Conservation (phyloP, 1,140 invertebrate species). For the Trichogramma pretiosum region DNA sequence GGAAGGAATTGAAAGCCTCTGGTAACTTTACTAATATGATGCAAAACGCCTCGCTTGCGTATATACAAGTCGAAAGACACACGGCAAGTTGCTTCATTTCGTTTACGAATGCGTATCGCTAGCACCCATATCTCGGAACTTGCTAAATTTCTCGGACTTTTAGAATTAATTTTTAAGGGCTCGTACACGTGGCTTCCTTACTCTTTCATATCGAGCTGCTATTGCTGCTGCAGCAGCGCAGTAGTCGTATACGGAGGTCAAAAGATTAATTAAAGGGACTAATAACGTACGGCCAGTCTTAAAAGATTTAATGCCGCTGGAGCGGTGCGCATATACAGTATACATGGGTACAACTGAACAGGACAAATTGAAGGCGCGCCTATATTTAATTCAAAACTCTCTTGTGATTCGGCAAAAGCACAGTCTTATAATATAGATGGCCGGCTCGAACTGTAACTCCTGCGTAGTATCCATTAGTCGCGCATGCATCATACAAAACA, state of each 20-base stretch:
- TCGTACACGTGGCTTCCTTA: neutral
- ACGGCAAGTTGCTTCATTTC: constrained; percentile 35
- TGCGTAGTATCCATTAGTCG: constrained; percentile 17
- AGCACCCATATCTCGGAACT: neutral
- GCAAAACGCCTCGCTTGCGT: constrained; percentile 19
- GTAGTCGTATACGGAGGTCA: constrained; percentile 1
- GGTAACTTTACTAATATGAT: constrained; percentile 40
- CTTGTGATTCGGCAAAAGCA: too few species aligned
- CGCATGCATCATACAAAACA: constrained; percentile 8
- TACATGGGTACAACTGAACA: too few species aligned
- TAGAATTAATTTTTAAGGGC: constrained; percentile 37
- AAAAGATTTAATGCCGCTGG: too few species aligned
- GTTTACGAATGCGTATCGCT: neutral
- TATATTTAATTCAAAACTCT: constrained; percentile 20
- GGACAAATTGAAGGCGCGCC: too few species aligned
- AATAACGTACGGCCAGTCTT: too few species aligned
- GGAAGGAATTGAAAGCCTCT: too few species aligned
- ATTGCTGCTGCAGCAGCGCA: neutral
- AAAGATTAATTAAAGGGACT: too few species aligned
- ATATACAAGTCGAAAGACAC: constrained; percentile 29
- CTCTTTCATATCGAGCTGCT: neutral
- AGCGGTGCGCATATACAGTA: too few species aligned
- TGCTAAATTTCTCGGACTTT: constrained; percentile 26
- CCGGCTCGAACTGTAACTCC: too few species aligned
- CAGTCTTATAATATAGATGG: too few species aligned